These are phyloP conservation scores for Aviceda subcristata DNA, from an alignment of 2,113 vertebrate genomes.

Conservation along the genomic window DNA sequence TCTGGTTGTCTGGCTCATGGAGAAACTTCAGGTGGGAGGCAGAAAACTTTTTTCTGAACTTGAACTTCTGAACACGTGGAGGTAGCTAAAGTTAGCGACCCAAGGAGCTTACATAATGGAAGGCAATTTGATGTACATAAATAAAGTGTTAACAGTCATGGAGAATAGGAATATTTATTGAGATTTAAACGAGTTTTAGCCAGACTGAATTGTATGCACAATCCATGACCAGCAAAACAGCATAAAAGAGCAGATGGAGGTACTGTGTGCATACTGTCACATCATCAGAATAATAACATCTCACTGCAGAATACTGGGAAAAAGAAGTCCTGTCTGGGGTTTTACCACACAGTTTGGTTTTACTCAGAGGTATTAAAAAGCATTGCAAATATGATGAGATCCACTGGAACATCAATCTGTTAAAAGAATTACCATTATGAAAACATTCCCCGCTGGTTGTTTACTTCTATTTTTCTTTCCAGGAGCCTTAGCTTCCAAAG, in stretches of 20 bases:
- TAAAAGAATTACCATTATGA: background rate
- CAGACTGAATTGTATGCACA: background rate
- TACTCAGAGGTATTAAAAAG: background rate
- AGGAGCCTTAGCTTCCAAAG: background rate
- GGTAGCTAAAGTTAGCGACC: background rate
- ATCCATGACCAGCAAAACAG: background rate
- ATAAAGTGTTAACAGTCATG: background rate
- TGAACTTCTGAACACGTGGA: background rate
- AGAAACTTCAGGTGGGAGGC: background rate
- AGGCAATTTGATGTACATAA: background rate
- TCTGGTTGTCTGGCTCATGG: rapidly evolving
- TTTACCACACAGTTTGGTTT: background rate
- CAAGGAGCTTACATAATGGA: background rate
- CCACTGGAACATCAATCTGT: background rate
- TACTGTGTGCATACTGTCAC: background rate
- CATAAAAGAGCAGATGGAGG: background rate
- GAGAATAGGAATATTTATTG: background rate
- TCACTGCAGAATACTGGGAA: background rate
- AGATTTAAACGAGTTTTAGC: background rate
- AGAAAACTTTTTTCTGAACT: background rate
- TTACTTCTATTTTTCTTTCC: background rate
- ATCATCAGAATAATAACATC: background rate
- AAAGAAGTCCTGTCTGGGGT: background rate
- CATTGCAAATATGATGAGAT: background rate
- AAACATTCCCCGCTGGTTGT: background rate